Conservation (phyloP, 2,888 invertebrate species). For the Hypena proboscidalis region DNA sequence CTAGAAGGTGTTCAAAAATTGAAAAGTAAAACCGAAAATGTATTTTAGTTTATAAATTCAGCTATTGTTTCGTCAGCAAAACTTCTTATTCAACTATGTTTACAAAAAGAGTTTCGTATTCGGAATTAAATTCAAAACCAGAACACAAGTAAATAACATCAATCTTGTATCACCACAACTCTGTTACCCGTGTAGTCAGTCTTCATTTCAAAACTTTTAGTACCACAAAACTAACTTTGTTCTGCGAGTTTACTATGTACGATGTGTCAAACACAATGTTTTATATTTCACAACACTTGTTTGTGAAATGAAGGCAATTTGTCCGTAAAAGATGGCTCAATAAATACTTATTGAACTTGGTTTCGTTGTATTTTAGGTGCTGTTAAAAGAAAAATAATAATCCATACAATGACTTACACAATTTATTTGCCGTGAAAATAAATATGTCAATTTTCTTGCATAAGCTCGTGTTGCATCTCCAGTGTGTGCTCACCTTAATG, state of each 20-base stretch:
- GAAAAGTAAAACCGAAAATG: too few relatives aligned
- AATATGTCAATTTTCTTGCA: neutral
- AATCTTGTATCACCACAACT: constrained; percentile 2
- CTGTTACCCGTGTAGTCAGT: neutral
- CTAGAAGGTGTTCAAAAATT: too few relatives aligned
- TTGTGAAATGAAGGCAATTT: neutral
- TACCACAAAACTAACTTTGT: neutral
- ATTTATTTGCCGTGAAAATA: neutral
- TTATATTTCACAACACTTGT: neutral
- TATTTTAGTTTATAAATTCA: too few relatives aligned
- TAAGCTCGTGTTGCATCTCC: neutral
- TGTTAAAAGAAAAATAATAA: too few relatives aligned
- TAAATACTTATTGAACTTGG: too few relatives aligned
- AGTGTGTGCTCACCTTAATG: constrained; percentile 9
- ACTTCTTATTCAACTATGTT: too few relatives aligned
- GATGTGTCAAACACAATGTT: neutral
- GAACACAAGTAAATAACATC: constrained; percentile 4
- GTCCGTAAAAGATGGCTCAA: too few relatives aligned
- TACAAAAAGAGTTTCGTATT: too few relatives aligned
- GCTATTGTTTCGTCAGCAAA: too few relatives aligned
- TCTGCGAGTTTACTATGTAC: constrained; percentile 1
- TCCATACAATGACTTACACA: too few relatives aligned
- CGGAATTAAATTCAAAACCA: too few relatives aligned
- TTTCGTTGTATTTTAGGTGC: too few relatives aligned
- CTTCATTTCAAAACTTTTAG: neutral